phyloP scores from a whole-genome alignment of 1,140 invertebrate genomes.

The Periplaneta americana region DNA sequence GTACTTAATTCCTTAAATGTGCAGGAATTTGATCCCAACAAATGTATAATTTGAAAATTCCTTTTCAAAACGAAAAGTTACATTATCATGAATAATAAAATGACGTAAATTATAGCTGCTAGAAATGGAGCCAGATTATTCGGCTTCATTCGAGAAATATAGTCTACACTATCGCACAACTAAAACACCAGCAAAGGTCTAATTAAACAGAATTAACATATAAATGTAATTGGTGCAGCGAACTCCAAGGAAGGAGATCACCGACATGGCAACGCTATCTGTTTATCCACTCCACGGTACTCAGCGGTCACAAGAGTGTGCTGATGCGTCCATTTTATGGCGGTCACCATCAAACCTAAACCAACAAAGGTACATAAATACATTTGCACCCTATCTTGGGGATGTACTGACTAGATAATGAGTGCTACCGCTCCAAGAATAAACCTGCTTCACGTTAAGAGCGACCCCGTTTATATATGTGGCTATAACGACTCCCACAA shows the following conservation, averaged over 20 bases:
- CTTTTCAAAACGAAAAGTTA: too few relatives aligned
- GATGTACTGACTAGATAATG: background rate
- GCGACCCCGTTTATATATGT: background rate
- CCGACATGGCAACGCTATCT: background rate
- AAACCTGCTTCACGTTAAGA: background rate
- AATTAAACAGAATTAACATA: background rate
- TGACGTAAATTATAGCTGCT: too few relatives aligned
- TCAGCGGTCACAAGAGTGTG: background rate
- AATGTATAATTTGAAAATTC: too few relatives aligned
- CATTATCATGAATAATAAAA: too few relatives aligned
- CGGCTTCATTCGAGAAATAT: too few relatives aligned
- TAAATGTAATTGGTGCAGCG: background rate
- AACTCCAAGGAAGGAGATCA: background rate
- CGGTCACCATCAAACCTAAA: background rate
- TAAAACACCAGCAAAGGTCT: too few relatives aligned
- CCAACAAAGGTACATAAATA: background rate
- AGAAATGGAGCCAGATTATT: too few relatives aligned
- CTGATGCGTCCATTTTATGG: background rate
- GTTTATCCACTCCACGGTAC: too few relatives aligned
- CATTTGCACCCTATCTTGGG: background rate
- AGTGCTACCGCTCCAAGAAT: background rate
- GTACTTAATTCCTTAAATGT: too few relatives aligned
- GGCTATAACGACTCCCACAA: background rate
- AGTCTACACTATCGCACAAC: too few relatives aligned
- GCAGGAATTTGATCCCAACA: too few relatives aligned